Percentiles rank a stretch among this genome's conserved stretches.
These are phyloP conservation scores for Melanostoma scalare DNA, from an alignment of 2,888 invertebrate genomes.

Conservation along the genomic window DNA sequence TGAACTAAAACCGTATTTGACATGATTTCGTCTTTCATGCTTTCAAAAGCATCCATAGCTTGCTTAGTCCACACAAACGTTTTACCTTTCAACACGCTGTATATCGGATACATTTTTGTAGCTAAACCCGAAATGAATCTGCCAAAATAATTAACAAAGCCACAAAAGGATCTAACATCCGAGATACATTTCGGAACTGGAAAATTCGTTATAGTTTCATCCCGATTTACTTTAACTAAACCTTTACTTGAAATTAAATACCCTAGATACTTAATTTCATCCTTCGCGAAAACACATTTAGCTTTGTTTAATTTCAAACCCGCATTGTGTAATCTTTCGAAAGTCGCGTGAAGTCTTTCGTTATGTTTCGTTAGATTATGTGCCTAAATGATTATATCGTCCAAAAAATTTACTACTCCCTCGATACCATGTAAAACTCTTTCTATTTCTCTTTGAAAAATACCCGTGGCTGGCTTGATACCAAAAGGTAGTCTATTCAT, in stretches of 20 bases:
- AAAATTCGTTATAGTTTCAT: constrained; percentile 36
- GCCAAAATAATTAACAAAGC: constrained; percentile 76
- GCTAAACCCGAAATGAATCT: constrained; percentile 75
- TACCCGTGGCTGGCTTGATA: constrained; percentile 77
- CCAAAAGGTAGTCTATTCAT: constrained; percentile 78
- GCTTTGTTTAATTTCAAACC: background rate
- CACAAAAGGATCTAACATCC: constrained; percentile 75
- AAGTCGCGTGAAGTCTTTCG: background rate
- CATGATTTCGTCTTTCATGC: constrained; percentile 71
- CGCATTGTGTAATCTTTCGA: background rate
- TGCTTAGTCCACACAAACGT: constrained; percentile 73
- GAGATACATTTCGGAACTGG: constrained; percentile 66
- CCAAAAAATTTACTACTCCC: background rate
- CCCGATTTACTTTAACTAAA: constrained; percentile 1
- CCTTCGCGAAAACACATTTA: constrained; percentile 1
- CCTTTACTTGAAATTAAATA: background rate
- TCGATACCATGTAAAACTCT: background rate
- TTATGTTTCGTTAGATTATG: background rate
- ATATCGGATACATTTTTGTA: constrained; percentile 73
- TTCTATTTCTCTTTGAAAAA: constrained; percentile 76
- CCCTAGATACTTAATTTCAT: background rate
- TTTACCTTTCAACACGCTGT: constrained; percentile 70
- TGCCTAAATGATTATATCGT: background rate
- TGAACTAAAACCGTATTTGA: constrained; percentile 71
- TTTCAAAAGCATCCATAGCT: constrained; percentile 72